Evolutionary conservation across 2,888 invertebrate genomes (phyloP).

Genomic region (Thelaira solivaga): DNA sequence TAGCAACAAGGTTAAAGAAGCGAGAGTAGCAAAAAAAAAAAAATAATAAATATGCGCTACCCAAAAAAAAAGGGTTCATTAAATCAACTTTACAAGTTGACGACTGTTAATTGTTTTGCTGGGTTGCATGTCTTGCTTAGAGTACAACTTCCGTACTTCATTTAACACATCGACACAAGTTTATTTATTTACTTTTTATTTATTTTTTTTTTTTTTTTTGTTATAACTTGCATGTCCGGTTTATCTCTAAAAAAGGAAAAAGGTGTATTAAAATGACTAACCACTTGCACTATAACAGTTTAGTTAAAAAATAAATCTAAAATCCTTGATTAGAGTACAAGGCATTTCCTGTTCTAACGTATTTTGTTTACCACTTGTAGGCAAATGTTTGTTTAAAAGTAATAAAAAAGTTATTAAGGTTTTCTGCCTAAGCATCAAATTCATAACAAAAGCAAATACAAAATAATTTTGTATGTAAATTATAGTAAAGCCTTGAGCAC

Average conservation of each 20-base stretch:
- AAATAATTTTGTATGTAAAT: too few species aligned
- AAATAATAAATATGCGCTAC: neutral
- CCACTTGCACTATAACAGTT: too few species aligned
- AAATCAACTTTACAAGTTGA: neutral
- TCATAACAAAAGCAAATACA: too few species aligned
- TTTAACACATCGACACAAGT: neutral
- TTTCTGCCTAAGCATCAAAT: too few species aligned
- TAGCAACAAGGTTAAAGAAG: slow-evolving; percentile 11
- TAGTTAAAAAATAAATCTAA: too few species aligned
- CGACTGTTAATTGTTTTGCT: slow-evolving; percentile 25
- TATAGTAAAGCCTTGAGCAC: too few species aligned
- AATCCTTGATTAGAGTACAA: too few species aligned
- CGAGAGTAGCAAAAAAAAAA: too few species aligned
- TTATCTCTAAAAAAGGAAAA: neutral
- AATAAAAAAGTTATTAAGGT: too few species aligned
- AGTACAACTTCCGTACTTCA: slow-evolving; percentile 29
- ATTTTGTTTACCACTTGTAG: too few species aligned
- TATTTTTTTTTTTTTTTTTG: neutral
- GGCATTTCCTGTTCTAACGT: too few species aligned
- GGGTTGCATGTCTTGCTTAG: neutral
- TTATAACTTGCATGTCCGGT: slow-evolving; percentile 24
- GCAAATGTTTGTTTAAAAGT: too few species aligned
- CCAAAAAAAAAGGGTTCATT: slow-evolving; percentile 27
- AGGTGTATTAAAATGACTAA: neutral
- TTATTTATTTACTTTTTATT: neutral